Percentiles rank a stretch among this genome's conserved stretches.
phyloP scores from a whole-genome alignment of 1,140 invertebrate species.

The Penaeus chinensis region DNA sequence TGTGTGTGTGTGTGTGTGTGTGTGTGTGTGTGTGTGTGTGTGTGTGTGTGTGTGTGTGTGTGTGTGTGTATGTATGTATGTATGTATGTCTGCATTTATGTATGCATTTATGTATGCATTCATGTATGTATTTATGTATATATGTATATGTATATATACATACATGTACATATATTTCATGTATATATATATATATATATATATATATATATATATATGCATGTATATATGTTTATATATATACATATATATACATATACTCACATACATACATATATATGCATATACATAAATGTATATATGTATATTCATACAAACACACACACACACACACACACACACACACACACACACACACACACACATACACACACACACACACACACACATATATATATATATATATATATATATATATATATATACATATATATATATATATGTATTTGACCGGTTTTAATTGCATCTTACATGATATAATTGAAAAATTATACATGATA shows the following conservation, averaged over 20 bases:
- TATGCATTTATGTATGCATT: neutral
- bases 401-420: conserved; percentile 15
- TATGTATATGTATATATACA: neutral
- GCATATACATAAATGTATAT: neutral
- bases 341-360: conserved; percentile 15
- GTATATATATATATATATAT: neutral
- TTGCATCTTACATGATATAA: neutral
- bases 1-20: too few species aligned
- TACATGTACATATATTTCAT: neutral
- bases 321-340: conserved; percentile 7
- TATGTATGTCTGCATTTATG: neutral
- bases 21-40: too few species aligned
- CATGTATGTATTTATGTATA: neutral
- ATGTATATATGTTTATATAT: too few species aligned
- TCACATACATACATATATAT: too few species aligned
- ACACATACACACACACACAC: conserved; percentile 10
- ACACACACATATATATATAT: neutral
- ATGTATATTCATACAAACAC: too few species aligned
- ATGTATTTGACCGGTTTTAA: too few species aligned
- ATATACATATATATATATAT: conserved; percentile 12
- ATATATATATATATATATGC: too few species aligned
- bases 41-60: too few species aligned
- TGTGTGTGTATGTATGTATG: neutral
- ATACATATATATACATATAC: too few species aligned
- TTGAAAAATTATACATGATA: neutral